Evolutionary conservation across 1,140 invertebrate species (phyloP).

Genomic region (Saxidomus purpurata): DNA sequence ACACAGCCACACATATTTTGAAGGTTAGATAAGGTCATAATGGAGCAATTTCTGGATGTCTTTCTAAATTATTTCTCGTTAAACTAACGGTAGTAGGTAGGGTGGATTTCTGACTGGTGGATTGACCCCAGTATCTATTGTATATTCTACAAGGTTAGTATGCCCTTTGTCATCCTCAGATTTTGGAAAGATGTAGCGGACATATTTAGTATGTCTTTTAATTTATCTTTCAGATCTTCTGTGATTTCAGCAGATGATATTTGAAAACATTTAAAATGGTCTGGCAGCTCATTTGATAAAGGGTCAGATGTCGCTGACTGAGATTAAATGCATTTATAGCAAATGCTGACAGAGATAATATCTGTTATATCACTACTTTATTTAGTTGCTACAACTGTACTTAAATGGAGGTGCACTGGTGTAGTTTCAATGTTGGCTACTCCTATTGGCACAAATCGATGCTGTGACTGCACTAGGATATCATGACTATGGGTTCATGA

Average conservation of each 20-base stretch:
- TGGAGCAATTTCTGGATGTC: slow-evolving; percentile 20
- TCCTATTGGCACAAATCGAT: not conserved
- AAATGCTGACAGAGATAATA: not conserved
- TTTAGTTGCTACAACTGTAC: not conserved
- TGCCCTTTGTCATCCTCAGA: slow-evolving; percentile 6
- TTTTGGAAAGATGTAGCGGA: slow-evolving; percentile 15
- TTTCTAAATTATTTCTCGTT: not conserved
- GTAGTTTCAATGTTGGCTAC: not conserved
- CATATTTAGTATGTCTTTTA: slow-evolving; percentile 10
- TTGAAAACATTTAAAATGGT: not conserved
- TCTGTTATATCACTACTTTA: not conserved
- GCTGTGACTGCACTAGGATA: not conserved
- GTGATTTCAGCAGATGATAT: not conserved
- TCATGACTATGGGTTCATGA: not conserved
- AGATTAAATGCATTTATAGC: too few relatives aligned
- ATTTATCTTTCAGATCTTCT: not conserved
- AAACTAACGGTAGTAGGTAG: not conserved
- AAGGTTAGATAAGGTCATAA: slow-evolving; percentile 12
- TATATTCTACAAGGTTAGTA: slow-evolving; percentile 16
- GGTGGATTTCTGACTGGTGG: not conserved
- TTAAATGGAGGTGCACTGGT: not conserved
- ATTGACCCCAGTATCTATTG: slow-evolving; percentile 35
- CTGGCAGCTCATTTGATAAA: not conserved
- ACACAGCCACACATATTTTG: not conserved
- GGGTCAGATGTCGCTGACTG: not conserved